phyloP scores from a whole-genome alignment of 2,888 invertebrate species.

The Neuroscelio doddi region DNA sequence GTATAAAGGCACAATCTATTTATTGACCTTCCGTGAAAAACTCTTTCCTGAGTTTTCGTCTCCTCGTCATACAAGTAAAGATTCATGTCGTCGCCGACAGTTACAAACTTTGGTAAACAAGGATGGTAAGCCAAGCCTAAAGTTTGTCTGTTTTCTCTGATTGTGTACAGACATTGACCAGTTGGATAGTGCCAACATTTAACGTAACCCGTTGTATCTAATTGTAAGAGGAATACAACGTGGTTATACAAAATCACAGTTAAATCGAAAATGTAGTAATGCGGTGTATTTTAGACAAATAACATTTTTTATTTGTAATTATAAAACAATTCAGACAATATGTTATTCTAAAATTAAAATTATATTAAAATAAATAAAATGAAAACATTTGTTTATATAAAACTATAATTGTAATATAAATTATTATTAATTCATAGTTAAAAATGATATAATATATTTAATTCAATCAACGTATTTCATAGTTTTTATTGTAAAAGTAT shows the following conservation, averaged over 20 bases:
- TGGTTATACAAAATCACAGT: too few species aligned
- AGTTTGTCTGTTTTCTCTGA: constrained; percentile 79
- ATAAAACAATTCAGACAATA: too few species aligned
- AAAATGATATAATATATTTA: too few species aligned
- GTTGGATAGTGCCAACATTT: constrained; percentile 82
- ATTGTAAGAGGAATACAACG: background rate
- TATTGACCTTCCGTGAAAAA: constrained; percentile 76
- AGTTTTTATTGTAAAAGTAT: too few species aligned
- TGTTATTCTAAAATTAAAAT: too few species aligned
- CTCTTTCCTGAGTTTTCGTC: constrained; percentile 77
- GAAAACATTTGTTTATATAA: too few species aligned
- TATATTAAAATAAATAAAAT: too few species aligned
- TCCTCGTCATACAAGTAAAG: constrained; percentile 81
- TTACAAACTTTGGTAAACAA: constrained; percentile 74
- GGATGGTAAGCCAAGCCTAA: constrained; percentile 78
- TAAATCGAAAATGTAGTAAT: too few species aligned
- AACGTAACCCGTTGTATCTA: constrained; percentile 80
- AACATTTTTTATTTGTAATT: too few species aligned
- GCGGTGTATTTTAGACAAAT: too few species aligned
- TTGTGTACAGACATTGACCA: constrained; percentile 78
- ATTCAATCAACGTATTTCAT: background rate
- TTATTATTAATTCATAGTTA: too few species aligned
- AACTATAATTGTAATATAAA: too few species aligned
- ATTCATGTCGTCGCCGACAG: constrained; percentile 78
- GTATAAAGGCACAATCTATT: background rate